A percentile compares a stretch with the other conserved stretches of the same genome.
These are phyloP conservation scores for Monochamus saltuarius DNA, from an alignment of 1,140 invertebrate species.

Conservation along the genomic window DNA sequence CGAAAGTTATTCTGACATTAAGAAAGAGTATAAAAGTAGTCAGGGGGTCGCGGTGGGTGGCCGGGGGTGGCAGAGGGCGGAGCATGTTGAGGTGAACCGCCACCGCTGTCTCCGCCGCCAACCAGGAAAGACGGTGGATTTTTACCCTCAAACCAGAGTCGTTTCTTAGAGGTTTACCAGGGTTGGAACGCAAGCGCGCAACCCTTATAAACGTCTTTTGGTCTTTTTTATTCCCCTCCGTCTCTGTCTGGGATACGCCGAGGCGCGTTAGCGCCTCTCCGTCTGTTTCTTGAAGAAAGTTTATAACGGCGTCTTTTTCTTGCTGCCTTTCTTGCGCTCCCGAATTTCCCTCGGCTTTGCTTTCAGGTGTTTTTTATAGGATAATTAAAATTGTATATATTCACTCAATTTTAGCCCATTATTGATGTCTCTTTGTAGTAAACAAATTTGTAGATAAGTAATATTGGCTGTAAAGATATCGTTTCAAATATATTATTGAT, in stretches of 20 bases:
- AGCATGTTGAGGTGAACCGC: conserved; percentile 54
- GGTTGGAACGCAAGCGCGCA: conserved; percentile 48
- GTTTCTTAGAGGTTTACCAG: conserved; percentile 55
- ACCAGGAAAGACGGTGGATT: conserved; percentile 55
- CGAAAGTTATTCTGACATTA: conserved; percentile 51
- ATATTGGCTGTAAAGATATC: no score
- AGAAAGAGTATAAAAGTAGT: conserved; percentile 53
- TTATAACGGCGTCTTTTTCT: conserved; percentile 26
- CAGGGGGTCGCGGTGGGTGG: conserved; percentile 42
- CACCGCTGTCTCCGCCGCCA: conserved; percentile 51
- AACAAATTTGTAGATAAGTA: no score
- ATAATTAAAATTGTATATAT: conserved; percentile 16
- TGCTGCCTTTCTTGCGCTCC: conserved; percentile 26
- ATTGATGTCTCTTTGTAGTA: not conserved
- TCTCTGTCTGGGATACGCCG: conserved; percentile 14
- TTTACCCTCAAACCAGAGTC: conserved; percentile 53
- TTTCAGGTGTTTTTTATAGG: conserved; percentile 19
- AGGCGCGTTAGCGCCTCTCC: conserved; percentile 3
- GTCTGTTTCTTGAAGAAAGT: conserved; percentile 27
- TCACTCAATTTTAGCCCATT: not conserved
- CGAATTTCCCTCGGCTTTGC: not conserved
- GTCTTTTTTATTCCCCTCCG: conserved; percentile 41
- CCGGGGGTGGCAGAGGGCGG: conserved; percentile 45
- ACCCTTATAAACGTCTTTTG: conserved; percentile 50
- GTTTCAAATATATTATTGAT: no score